Conservation (phyloP, 2,113 vertebrate genomes). For the Picathartes gymnocephalus region DNA sequence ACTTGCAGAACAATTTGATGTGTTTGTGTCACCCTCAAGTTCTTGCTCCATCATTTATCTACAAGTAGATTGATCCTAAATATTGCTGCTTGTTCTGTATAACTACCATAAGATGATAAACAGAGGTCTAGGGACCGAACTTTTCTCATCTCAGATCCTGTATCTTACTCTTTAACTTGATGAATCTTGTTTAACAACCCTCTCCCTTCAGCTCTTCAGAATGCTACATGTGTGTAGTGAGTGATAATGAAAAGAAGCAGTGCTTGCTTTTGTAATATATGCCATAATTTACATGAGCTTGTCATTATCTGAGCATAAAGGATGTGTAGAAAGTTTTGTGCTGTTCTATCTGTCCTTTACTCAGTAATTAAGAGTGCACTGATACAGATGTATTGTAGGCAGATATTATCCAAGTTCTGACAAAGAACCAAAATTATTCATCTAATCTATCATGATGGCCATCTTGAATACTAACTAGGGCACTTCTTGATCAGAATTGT, state of each 20-base stretch:
- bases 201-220: neutral
- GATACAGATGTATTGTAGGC: conserved; percentile 50
- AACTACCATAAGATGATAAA: fast-evolving
- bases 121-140: neutral
- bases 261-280: neutral
- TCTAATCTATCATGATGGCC: conserved; percentile 52
- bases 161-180: neutral
- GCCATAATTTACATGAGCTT: neutral
- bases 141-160: neutral
- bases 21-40: neutral
- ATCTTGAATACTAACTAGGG: conserved; percentile 62
- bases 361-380: conserved; percentile 49
- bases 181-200: neutral
- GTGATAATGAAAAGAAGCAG: neutral
- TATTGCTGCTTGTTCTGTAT: neutral
- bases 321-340: neutral
- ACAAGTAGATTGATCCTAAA: neutral
- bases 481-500: conserved; percentile 65
- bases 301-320: conserved; percentile 6
- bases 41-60: neutral
- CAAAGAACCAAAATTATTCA: conserved; percentile 68
- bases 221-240: neutral
- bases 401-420: conserved; percentile 53
- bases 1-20: neutral
- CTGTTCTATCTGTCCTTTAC: conserved; percentile 25